Base-by-base conservation (phyloP, 2,888 invertebrate species). In the Netelia melanura region DNA sequence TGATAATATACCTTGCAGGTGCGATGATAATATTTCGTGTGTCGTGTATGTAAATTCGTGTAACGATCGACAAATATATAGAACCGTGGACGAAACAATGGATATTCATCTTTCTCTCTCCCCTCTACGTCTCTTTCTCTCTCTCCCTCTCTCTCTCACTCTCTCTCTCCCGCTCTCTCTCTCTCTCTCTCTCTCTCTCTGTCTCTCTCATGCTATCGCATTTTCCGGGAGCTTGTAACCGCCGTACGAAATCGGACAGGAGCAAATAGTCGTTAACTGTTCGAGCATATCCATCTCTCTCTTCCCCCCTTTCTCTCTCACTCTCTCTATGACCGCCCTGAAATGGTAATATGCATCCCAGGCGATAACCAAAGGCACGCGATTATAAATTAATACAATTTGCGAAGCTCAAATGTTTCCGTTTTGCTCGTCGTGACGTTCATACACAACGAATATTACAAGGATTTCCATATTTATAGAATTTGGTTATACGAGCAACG, bases 311-410 rank as follows among this genome's bases (percentile, higher is more conserved):
- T 14, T 30, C n/a, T 14, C 61, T 23, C 23, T 43, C 48, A 10
- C 79, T 23, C 23, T 43, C 48, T 21, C 79, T 52, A 25, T 38
- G 54, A 65, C 75, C 23, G 54, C 48, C 62, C n/a, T 44, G 14
- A 70, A 82, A 61, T 64, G 58, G 56, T 71, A 65, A 56, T 52
- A 61, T 23, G 38, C 54, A 6, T 61, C 23, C 38, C 30, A 38
- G 62, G 54, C 44, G 44, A 78, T 38, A 68, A n/a, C 17, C 11
- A n/a, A 54, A 67, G 65, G 74, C 68, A 62, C 68, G 44, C 58
- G 75, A 74, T 30, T 85, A 52, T 76, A 64, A 70, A 80, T 83
- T 83, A 85, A 83, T 85, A 72, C 71, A 65, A 80, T 83, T 85
- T 76, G 44, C 67, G 38, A 64, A 76, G 67, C 72, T 61, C 65